Base-by-base conservation (phyloP, 1,140 invertebrate genomes). In the Aphelinus certus region DNA sequence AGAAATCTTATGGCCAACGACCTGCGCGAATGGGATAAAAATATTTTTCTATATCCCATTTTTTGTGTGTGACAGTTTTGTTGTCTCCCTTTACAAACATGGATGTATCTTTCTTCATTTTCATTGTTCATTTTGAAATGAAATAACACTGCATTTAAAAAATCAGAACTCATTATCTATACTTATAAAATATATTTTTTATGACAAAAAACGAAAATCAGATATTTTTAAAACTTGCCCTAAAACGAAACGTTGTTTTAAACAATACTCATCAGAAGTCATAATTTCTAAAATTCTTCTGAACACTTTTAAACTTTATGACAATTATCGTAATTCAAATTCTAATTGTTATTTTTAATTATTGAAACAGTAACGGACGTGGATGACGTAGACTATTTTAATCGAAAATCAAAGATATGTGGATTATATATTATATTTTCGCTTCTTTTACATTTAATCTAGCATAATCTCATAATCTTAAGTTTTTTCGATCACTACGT, bases 311-410 rank as follows among this genome's bases (percentile, higher is more conserved):
- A 26, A 26, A 26, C 26, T 26, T 26, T 26, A 26, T 26, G 26
- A 26, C 26, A 26, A 26, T 26, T 26, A 26, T 26, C 26, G 0
- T 26, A 26, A 0, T 26, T 26, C 26, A 26, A 51, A 43, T 10
- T 47, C 4, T 48, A 47, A 10, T 63, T 71, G 43, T 42, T 51
- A 42, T 57, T 46, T 61, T 45, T 49, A 73, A 73, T 60, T 51
- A 53, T 45, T 73, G 64, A 55, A 69, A 75, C 65, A 64, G 7
- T 47, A 57, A 64, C 43, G 26, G 63, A 69, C 66, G 58, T 46
- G 46, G 10, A 73, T 60, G 5, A 57, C 49, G 51, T n/a, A 4
- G 46, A 46, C 43, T 63, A 55, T 69, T 51, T 63, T 46, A 45
- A 49, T 74, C 9, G 64, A 75, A 69, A 61, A 67, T 56, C 56